These are phyloP conservation scores for Solenopsis invicta DNA, from an alignment of 1,140 invertebrate species.

Conservation along the genomic window DNA sequence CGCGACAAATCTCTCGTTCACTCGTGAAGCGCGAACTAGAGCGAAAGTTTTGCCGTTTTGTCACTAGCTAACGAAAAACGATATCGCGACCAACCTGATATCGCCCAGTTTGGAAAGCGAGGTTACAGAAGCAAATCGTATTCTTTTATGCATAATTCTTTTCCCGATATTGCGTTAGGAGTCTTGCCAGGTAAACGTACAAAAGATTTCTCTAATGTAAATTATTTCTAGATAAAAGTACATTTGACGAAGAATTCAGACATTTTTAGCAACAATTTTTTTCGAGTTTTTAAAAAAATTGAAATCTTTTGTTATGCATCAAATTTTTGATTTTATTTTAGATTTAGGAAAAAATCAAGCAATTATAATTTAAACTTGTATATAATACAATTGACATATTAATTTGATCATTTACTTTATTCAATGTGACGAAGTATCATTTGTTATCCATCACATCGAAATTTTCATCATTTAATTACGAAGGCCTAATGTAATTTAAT, in stretches of 20 bases:
- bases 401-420: too few species aligned
- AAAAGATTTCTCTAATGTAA: background rate
- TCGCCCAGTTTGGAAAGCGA: constrained; percentile 20
- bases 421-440: too few species aligned
- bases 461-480: too few species aligned
- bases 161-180: background rate
- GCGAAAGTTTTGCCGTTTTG: constrained; percentile 66
- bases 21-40: constrained; percentile 66
- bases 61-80: constrained; percentile 32
- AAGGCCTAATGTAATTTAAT: too few species aligned
- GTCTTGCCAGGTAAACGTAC: background rate
- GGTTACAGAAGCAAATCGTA: background rate
- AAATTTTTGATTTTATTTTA: background rate
- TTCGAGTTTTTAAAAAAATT: background rate
- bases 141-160: background rate
- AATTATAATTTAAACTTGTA: background rate
- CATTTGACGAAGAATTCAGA: background rate
- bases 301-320: background rate
- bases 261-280: background rate
- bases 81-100: background rate
- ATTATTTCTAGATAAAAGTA: background rate
- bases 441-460: too few species aligned
- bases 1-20: constrained; percentile 65
- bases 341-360: background rate
- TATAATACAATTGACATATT: too few species aligned